Percentiles rank a stretch among this genome's conserved stretches.
Conservation (phyloP, 1,140 invertebrate genomes). For the Bombus breviceps region DNA sequence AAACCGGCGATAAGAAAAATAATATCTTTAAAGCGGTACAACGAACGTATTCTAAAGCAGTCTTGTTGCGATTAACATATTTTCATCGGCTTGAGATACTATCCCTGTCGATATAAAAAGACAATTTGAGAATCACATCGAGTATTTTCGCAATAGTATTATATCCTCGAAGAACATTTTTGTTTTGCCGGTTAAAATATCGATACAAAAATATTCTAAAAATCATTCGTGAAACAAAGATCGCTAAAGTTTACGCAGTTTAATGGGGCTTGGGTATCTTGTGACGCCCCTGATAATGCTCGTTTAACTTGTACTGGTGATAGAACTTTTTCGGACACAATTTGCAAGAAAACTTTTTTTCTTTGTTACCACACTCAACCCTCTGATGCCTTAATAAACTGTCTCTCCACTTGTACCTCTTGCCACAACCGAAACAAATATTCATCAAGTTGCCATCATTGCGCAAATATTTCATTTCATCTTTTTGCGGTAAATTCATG, state of each 20-base stretch:
- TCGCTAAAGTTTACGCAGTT: neutral
- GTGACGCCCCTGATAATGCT: conserved; percentile 45
- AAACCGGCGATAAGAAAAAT: neutral
- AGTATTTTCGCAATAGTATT: neutral
- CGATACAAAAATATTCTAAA: neutral
- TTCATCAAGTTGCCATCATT: conserved; percentile 12
- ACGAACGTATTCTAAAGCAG: neutral
- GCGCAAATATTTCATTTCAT: conserved; percentile 6
- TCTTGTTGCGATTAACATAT: neutral
- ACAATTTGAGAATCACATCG: neutral
- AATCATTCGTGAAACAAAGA: neutral
- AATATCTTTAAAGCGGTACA: neutral
- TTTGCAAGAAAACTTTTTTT: conserved; percentile 75
- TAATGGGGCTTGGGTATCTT: conserved; percentile 36
- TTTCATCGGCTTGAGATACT: neutral
- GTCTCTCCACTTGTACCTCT: conserved; percentile 62
- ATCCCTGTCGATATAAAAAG: too few relatives aligned
- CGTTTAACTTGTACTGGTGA: conserved; percentile 66
- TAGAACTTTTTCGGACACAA: conserved; percentile 74
- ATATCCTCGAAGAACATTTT: neutral
- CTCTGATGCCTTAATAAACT: conserved; percentile 67
- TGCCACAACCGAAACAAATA: conserved; percentile 65
- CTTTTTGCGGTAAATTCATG: neutral
- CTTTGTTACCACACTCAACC: conserved; percentile 75
- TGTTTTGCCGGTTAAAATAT: neutral